phyloP scores from a whole-genome alignment of 2,113 vertebrate genomes.

The Mungos mungo region DNA sequence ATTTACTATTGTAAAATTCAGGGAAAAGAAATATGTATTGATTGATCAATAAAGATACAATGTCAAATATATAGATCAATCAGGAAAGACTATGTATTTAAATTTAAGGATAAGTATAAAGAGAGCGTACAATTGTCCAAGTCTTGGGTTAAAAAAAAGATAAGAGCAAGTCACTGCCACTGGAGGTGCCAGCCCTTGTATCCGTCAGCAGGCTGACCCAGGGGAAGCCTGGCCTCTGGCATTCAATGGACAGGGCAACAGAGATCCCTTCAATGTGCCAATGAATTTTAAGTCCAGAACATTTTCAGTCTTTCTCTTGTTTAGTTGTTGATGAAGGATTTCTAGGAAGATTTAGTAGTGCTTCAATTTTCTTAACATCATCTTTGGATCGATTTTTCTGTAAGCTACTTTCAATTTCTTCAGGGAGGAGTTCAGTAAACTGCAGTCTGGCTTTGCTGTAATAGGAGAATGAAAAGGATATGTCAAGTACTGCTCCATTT shows the following conservation, averaged over 20 bases:
- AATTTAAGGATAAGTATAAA: slow-evolving; percentile 18
- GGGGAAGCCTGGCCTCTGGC: not conserved
- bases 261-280: not conserved
- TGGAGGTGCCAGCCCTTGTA: not conserved
- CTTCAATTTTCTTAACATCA: slow-evolving; percentile 59
- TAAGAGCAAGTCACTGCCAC: not conserved
- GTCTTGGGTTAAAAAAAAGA: not conserved
- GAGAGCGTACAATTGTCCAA: not conserved
- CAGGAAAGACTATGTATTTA: slow-evolving; percentile 12
- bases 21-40: not conserved
- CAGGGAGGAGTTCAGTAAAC: slow-evolving; percentile 72
- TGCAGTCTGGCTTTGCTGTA: slow-evolving; percentile 80
- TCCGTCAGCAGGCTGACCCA: not conserved
- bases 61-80: not conserved
- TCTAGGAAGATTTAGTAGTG: slow-evolving; percentile 71
- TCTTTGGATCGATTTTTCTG: slow-evolving; percentile 36
- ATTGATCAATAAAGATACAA: not conserved
- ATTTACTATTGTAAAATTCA: slow-evolving; percentile 31
- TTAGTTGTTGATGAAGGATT: slow-evolving; percentile 58
- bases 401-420: slow-evolving; percentile 60
- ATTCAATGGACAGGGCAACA: not conserved
- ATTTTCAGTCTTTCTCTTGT: slow-evolving; percentile 50
- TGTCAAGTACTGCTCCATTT: not conserved
- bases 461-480: not conserved
- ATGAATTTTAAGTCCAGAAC: slow-evolving; percentile 9